phyloP scores from a whole-genome alignment of 2,113 vertebrate species.

The Pseudolaguvia tuberculata region DNA sequence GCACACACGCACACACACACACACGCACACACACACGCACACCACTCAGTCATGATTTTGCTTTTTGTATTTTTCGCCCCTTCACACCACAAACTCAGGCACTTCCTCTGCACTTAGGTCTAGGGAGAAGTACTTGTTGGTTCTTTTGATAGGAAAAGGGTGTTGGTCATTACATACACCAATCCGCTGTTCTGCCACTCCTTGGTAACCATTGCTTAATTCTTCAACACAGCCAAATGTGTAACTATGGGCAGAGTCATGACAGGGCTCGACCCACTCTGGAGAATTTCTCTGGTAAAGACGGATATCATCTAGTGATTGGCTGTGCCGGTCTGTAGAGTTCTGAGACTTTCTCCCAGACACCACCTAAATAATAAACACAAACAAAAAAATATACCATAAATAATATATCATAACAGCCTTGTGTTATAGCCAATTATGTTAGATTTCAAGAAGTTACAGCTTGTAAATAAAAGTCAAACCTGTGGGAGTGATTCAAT shows the following conservation, averaged over 20 bases:
- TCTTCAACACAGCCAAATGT: conserved; percentile 91
- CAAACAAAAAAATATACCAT: neutral
- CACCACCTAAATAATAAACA: conserved; percentile 62
- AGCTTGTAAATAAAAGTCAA: conserved; percentile 10
- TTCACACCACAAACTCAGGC: conserved; percentile 94
- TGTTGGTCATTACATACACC: conserved; percentile 77
- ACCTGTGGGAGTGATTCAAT: conserved; percentile 97
- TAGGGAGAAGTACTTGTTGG: conserved; percentile 97
- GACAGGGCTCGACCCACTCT: conserved; percentile 86
- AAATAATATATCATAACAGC: neutral
- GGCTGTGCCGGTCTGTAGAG: conserved; percentile 90
- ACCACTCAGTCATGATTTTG: conserved; percentile 4
- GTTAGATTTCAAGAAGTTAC: neutral
- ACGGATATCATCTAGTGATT: conserved; percentile 92
- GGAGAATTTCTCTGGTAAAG: conserved; percentile 92
- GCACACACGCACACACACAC: neutral
- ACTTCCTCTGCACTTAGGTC: conserved; percentile 90
- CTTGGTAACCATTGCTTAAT: conserved; percentile 79
- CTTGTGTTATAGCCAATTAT: neutral
- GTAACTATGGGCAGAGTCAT: conserved; percentile 95
- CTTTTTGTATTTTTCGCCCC: conserved; percentile 10
- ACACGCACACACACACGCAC: neutral
- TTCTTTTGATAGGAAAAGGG: conserved; percentile 84
- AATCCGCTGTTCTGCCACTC: conserved; percentile 81
- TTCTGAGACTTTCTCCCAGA: conserved; percentile 83